These are phyloP conservation scores for Bufo gargarizans DNA, from an alignment of 2,113 vertebrate genomes.

Conservation along the genomic window DNA sequence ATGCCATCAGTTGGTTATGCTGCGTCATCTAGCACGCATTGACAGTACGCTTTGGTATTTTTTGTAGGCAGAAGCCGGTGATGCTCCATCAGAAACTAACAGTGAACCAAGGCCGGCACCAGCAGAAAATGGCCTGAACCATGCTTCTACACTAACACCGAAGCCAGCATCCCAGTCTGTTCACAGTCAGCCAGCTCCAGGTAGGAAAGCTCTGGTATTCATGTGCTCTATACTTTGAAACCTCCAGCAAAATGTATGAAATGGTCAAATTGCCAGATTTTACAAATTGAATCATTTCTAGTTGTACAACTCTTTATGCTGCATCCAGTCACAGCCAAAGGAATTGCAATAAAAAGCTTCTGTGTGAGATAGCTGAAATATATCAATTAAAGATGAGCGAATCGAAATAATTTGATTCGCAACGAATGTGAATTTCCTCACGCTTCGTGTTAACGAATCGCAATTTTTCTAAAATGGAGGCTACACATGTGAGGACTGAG, in stretches of 20 bases:
- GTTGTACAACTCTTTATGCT: neutral
- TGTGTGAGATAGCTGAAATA: neutral
- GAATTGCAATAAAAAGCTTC: too few species aligned
- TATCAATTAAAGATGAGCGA: neutral
- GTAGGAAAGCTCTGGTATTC: slow-evolving; percentile 67
- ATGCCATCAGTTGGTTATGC: neutral
- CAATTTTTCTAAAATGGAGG: too few species aligned
- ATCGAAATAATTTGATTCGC: too few species aligned
- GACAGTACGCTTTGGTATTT: neutral
- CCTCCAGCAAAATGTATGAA: neutral
- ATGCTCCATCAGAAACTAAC: slow-evolving; percentile 80
- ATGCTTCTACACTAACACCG: slow-evolving; percentile 78
- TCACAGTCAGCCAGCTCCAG: slow-evolving; percentile 85
- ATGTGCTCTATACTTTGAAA: neutral
- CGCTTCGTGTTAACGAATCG: too few species aligned
- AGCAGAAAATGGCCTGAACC: slow-evolving; percentile 89
- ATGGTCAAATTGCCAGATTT: neutral
- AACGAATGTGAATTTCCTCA: too few species aligned
- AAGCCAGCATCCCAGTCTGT: slow-evolving; percentile 82
- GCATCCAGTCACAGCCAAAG: neutral
- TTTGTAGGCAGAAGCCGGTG: slow-evolving; percentile 83
- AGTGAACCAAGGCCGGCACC: slow-evolving; percentile 80
- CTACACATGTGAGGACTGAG: too few species aligned
- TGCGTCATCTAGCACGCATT: neutral
- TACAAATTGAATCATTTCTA: neutral